Percentiles rank a stretch among this genome's conserved stretches.
These are phyloP conservation scores for Macaca mulatta DNA, from an alignment of 2,113 vertebrate genomes.

Conservation along the genomic window DNA sequence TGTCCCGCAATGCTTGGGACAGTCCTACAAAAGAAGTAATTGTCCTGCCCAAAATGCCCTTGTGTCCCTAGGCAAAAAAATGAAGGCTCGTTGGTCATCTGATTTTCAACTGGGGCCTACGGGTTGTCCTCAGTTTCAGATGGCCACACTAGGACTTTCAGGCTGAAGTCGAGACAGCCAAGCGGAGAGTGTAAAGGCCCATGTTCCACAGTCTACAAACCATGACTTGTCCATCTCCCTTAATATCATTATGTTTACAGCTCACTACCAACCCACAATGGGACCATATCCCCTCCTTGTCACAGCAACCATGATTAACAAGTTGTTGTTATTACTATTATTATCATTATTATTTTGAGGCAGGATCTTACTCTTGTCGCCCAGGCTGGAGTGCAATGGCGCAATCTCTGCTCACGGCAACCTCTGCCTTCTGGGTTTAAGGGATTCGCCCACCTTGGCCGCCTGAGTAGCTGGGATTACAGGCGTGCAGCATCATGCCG, in stretches of 20 bases:
- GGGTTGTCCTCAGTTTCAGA: background rate
- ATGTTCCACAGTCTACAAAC: background rate
- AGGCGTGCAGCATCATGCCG: no score
- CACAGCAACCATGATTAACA: background rate
- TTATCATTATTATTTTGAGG: no score
- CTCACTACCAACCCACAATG: background rate
- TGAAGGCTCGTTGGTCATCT: background rate
- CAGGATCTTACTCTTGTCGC: no score
- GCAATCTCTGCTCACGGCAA: no score
- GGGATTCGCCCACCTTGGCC: no score
- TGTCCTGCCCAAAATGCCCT: background rate
- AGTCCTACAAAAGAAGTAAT: background rate
- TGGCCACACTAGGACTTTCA: background rate
- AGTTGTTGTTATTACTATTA: no score
- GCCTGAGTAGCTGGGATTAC: no score
- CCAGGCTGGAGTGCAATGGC: no score
- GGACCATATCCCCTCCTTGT: background rate
- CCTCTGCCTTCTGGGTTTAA: no score
- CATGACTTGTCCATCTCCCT: background rate
- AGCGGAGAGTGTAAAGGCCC: background rate
- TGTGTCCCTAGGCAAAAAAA: background rate
- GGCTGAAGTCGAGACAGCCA: background rate
- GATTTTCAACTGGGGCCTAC: background rate
- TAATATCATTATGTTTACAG: background rate
- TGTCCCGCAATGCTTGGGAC: background rate